Base-by-base conservation (phyloP, 2,888 invertebrate species). In the Endomychus coccineus region DNA sequence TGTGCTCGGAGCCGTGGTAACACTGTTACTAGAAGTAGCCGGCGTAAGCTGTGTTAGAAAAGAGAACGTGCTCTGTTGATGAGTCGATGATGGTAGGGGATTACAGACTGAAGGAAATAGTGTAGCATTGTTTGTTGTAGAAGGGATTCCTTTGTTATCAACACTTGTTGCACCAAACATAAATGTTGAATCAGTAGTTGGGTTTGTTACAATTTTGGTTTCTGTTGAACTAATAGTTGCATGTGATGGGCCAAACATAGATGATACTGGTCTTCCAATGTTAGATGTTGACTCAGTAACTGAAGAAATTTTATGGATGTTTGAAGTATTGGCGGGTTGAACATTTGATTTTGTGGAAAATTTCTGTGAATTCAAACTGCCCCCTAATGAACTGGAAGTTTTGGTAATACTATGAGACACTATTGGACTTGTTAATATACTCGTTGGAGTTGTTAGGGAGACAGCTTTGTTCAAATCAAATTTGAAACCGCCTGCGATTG, bases 241-340 rank as follows among this genome's bases (percentile, higher is more conserved):
- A n/a, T n/a, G n/a, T n/a, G n/a, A n/a, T n/a, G n/a, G n/a, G n/a
- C n/a, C n/a, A n/a, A n/a, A n/a, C n/a, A n/a, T n/a, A n/a, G n/a
- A n/a, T n/a, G n/a, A n/a, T n/a, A n/a, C n/a, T n/a, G n/a, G n/a
- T n/a, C n/a, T n/a, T n/a, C 23, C 29, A 17, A 10, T 13, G 14
- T 16, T 14, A 9, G 21, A 24, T 19, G 10, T 16, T 12, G 23
- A 21, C n/a, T 19, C 12, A 21, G 34, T n/a, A 6, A 25, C 13
- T 27, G 35, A 14, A 23, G 36, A 29, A 13, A 23, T 13, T n/a
- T 29, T 13, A 16, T 27, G 12, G 10, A 22, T 13, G 13, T 35
- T 27, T 15, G 21, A 28, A 35, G 35, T 13, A 15, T 25, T 31
- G 4, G 31, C 6, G 7, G 19, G 19, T 19, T 19, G 19, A 19